Base-by-base conservation (phyloP, 2,888 invertebrate species). In the Sarcophaga variegata region DNA sequence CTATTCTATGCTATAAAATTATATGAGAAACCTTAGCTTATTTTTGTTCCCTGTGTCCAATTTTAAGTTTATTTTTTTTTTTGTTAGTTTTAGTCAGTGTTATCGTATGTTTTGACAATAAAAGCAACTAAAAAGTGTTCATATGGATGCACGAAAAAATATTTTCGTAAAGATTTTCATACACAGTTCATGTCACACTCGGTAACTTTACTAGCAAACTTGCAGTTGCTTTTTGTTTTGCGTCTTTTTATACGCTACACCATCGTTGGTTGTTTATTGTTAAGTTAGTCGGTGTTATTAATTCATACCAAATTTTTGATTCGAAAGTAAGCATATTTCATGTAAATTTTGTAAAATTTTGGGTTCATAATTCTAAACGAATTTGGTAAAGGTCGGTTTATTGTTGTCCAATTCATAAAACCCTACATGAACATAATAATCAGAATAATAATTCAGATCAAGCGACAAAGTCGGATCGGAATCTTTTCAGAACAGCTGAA, bases 91-190 rank as follows among this genome's bases (percentile, higher is more conserved):
- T 14, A 17, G 4, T 54, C 54, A 14, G 54, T 79, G 75, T 79
- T 83, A 83, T 79, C 83, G 37, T 70, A 80, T 80, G 75, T 84
- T 80, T 84, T 80, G 75, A 84, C 79, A 84, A 84, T 45, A 67
- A 75, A 63, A 63, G 37, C 25, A 80, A 49, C 60, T 63, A 69
- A 63, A 74, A 47, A 62, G 37, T 83, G 82, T 71, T 66, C 22
- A 77, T 69, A 67, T 22, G 67, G 8, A 20, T 6, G 54, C 14
- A 54, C 54, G 14, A 54, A 49, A 54, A 54, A 64, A 70, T 59
- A 59, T 59, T 27, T 64, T 45, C 25, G 12, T 37, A 70, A 60
- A 71, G n/a, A 22, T 81, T 74, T 74, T 79, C 25, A 17, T 75
- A 67, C 59, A 67, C 60, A 14, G 54, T 20, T 81, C 22, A 25